Conservation (phyloP, 2,113 vertebrate genomes). For the Xiphophorus couchianus region DNA sequence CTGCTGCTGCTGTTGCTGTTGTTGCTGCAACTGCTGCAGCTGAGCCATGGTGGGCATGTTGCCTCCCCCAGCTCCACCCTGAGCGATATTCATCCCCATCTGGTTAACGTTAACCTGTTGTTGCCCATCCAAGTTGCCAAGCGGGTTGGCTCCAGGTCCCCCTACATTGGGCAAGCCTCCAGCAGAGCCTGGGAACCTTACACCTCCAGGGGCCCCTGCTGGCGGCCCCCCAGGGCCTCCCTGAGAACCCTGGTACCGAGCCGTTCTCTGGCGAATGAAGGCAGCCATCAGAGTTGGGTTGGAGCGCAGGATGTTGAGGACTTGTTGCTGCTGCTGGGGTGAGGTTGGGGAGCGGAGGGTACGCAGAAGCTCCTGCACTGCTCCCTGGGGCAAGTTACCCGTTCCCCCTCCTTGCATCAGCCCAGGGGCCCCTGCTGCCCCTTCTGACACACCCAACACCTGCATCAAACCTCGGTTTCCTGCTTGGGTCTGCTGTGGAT, state of each 20-base stretch:
- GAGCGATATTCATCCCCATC: conserved; percentile 86
- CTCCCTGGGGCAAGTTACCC: conserved; percentile 81
- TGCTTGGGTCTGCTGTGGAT: conserved; percentile 65
- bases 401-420: conserved; percentile 60
- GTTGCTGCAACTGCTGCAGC: conserved; percentile 80
- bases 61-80: conserved; percentile 61
- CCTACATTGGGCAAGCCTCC: conserved; percentile 62
- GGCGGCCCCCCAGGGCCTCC: conserved; percentile 45
- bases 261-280: conserved; percentile 94
- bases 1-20: conserved; percentile 80
- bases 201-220: conserved; percentile 55
- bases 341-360: conserved; percentile 82
- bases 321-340: conserved; percentile 91
- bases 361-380: conserved; percentile 81
- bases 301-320: conserved; percentile 93
- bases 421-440: conserved; percentile 51
- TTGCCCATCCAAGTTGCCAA: conserved; percentile 72
- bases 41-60: conserved; percentile 87
- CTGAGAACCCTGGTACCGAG: conserved; percentile 87
- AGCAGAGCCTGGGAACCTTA: conserved; percentile 33
- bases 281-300: conserved; percentile 96
- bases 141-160: conserved; percentile 69
- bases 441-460: conserved; percentile 67
- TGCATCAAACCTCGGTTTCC: conserved; percentile 83
- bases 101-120: conserved; percentile 75